These are phyloP conservation scores for Trissolcus japonicus DNA, from an alignment of 2,888 invertebrate genomes.

Conservation along the genomic window DNA sequence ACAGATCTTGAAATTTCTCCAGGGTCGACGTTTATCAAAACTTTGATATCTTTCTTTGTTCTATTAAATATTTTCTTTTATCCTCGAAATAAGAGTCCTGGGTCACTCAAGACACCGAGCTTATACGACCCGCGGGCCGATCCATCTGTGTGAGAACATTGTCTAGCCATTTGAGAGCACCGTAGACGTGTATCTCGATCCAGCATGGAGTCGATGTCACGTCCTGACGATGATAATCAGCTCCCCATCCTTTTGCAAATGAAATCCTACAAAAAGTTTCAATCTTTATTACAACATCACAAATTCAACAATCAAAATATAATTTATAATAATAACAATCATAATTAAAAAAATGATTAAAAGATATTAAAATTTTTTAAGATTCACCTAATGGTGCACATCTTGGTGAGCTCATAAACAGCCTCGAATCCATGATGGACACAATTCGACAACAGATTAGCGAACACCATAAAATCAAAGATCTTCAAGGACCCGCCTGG, in stretches of 20 bases:
- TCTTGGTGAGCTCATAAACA: slow-evolving; percentile 97
- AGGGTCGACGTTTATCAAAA: slow-evolving; percentile 2
- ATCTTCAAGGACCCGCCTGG: slow-evolving; percentile 96
- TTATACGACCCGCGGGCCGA: slow-evolving; percentile 31
- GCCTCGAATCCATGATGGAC: slow-evolving; percentile 98
- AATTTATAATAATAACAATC: neutral
- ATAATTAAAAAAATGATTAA: neutral
- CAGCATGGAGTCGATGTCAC: slow-evolving; percentile 54
- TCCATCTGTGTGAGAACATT: slow-evolving; percentile 50
- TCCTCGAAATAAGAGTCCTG: neutral
- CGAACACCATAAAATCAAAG: slow-evolving; percentile 97
- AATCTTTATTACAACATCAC: neutral
- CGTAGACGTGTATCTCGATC: slow-evolving; percentile 56
- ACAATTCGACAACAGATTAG: slow-evolving; percentile 90
- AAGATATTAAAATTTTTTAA: too few relatives aligned
- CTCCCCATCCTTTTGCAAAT: slow-evolving; percentile 57
- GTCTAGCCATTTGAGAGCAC: slow-evolving; percentile 53
- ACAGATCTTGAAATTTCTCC: slow-evolving; percentile 2
- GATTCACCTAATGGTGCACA: slow-evolving; percentile 89
- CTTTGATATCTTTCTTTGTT: slow-evolving; percentile 19
- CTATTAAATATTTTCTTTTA: slow-evolving; percentile 8
- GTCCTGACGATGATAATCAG: slow-evolving; percentile 51
- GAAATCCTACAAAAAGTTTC: slow-evolving; percentile 35
- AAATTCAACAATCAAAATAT: neutral
- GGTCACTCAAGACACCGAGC: slow-evolving; percentile 32